phyloP scores from a whole-genome alignment of 2,888 invertebrate species.

The Pachliopta kotzebuea region DNA sequence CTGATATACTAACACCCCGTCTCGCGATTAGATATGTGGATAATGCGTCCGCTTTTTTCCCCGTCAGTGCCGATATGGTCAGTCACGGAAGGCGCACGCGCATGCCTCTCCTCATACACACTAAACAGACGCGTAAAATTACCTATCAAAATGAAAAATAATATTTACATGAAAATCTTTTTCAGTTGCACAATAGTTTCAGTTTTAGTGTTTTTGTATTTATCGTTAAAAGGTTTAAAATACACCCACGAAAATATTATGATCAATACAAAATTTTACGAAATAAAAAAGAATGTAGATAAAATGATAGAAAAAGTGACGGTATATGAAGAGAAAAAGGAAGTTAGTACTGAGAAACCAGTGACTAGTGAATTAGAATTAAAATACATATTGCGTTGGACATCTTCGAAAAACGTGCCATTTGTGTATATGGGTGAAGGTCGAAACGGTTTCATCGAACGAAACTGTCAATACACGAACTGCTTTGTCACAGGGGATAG shows the following conservation, averaged over 20 bases:
- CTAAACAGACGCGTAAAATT: conserved; percentile 11
- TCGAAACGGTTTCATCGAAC: conserved; percentile 42
- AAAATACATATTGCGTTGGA: conserved; percentile 58
- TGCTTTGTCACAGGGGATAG: conserved; percentile 53
- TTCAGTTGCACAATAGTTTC: conserved; percentile 29
- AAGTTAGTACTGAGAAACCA: conserved; percentile 2
- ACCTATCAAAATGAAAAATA: conserved; percentile 30
- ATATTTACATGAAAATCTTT: conserved; percentile 30
- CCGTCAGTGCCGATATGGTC: conserved; percentile 27
- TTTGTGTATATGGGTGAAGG: conserved; percentile 50
- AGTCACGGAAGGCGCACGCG: conserved; percentile 23
- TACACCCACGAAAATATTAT: conserved; percentile 19
- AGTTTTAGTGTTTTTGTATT: conserved; percentile 31
- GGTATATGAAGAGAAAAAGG: conserved; percentile 9
- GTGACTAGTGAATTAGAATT: conserved; percentile 29
- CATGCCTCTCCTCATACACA: background rate
- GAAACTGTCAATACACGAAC: conserved; percentile 49
- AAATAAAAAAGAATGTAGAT: conserved; percentile 20
- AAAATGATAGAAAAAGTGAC: conserved; percentile 21
- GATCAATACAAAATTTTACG: conserved; percentile 26
- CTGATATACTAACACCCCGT: background rate
- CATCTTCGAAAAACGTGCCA: conserved; percentile 42
- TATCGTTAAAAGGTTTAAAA: conserved; percentile 30
- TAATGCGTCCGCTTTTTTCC: conserved; percentile 22
- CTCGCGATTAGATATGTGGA: conserved; percentile 18